A percentile compares a stretch with the other conserved stretches of the same genome.
Conservation (phyloP, 1,140 invertebrate genomes). For the Tetragnatha versicolor region DNA sequence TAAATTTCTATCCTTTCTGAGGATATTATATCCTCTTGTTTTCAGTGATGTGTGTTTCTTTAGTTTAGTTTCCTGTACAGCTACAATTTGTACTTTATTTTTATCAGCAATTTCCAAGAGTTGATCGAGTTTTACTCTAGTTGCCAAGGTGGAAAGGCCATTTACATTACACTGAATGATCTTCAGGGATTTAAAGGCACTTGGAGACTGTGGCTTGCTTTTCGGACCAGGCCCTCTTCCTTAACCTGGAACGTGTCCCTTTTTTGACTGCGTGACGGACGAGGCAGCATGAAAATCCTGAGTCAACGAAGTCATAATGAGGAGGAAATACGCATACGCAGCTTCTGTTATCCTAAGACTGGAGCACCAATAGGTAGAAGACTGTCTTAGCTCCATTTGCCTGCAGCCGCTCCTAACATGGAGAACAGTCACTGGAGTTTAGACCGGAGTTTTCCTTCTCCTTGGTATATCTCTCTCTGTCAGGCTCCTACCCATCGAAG, state of each 20-base stretch:
- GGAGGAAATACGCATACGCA: not conserved
- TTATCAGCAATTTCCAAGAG: not conserved
- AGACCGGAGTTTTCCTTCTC: too few species aligned
- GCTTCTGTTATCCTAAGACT: too few species aligned
- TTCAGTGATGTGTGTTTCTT: not conserved
- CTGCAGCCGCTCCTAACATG: too few species aligned
- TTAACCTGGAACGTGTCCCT: too few species aligned
- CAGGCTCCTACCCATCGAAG: too few species aligned
- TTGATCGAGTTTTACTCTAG: not conserved
- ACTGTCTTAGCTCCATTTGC: too few species aligned
- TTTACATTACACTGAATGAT: not conserved
- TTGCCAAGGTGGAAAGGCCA: too few species aligned
- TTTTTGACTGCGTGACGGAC: not conserved
- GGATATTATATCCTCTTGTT: not conserved
- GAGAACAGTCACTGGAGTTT: too few species aligned
- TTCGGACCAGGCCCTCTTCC: too few species aligned
- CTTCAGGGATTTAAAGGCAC: not conserved
- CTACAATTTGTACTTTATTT: not conserved
- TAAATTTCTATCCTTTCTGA: not conserved
- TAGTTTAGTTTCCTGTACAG: not conserved
- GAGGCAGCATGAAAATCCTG: not conserved
- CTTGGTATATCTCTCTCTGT: too few species aligned
- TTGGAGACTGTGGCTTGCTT: not conserved
- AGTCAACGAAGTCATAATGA: not conserved
- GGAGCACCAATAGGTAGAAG: too few species aligned